These are phyloP conservation scores for Drosophila algonquin DNA, from an alignment of 2,888 invertebrate genomes.

Conservation along the genomic window DNA sequence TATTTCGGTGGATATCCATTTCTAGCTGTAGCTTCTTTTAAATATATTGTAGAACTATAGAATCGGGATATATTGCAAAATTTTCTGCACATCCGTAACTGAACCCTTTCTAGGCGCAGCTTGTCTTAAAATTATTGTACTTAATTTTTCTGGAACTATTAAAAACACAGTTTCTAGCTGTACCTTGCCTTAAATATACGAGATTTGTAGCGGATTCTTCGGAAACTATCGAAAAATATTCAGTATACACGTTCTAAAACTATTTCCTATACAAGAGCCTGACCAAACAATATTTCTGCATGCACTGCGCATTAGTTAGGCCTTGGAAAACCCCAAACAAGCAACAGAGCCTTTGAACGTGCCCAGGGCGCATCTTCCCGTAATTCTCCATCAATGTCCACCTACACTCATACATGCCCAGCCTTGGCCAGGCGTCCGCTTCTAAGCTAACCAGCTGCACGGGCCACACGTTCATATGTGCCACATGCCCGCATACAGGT, in stretches of 20 bases:
- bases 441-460: conserved; percentile 58
- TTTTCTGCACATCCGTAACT: too few species aligned
- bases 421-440: not conserved
- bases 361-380: conserved; percentile 1
- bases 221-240: not conserved
- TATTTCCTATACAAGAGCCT: not conserved
- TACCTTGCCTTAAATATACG: too few species aligned
- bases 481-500: conserved; percentile 1
- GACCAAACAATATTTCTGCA: conserved; percentile 6
- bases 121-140: too few species aligned
- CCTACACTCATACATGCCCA: not conserved
- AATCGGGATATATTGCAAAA: too few species aligned
- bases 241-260: fast-evolving
- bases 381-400: not conserved
- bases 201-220: not conserved
- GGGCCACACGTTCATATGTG: conserved; percentile 57
- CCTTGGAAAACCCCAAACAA: conserved; percentile 19
- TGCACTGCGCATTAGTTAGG: conserved; percentile 20
- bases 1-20: too few species aligned
- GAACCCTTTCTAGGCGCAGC: too few species aligned
- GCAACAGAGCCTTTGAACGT: conserved; percentile 33
- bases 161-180: too few species aligned
- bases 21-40: too few species aligned
- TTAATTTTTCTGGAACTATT: too few species aligned
- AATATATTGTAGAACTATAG: too few species aligned